A percentile compares a stretch with the other conserved stretches of the same genome.
These are phyloP conservation scores for Macrobrachium nipponense DNA, from an alignment of 1,140 invertebrate genomes.

Conservation along the genomic window DNA sequence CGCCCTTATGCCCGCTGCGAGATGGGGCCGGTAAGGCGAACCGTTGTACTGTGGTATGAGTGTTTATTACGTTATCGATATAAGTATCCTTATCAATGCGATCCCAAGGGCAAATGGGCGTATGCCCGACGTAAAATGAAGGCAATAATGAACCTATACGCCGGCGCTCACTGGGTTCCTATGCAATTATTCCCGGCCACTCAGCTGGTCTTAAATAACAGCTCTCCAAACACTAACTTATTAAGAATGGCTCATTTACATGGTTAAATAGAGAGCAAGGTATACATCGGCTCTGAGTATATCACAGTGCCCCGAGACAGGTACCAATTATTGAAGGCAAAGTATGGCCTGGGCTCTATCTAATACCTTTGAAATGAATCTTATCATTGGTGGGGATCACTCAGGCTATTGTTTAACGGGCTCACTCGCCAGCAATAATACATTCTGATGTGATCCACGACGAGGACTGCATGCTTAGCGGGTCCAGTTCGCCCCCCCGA, in stretches of 20 bases:
- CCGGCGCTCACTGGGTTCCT: slow-evolving; percentile 45
- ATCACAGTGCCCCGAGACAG: slow-evolving; percentile 60
- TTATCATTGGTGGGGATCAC: slow-evolving; percentile 59
- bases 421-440: slow-evolving; percentile 59
- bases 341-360: slow-evolving; percentile 58
- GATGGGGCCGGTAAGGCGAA: slow-evolving; percentile 11
- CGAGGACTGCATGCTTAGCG: slow-evolving; percentile 36
- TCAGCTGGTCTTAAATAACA: slow-evolving; percentile 61
- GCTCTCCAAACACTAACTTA: slow-evolving; percentile 64
- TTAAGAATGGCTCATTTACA: slow-evolving; percentile 64
- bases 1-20: slow-evolving; percentile 8
- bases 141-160: slow-evolving; percentile 45
- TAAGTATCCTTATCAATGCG: slow-evolving; percentile 63
- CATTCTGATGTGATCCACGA: slow-evolving; percentile 54
- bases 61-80: slow-evolving; percentile 54
- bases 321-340: slow-evolving; percentile 63
- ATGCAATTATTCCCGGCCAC: slow-evolving; percentile 47
- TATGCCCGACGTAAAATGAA: slow-evolving; percentile 49
- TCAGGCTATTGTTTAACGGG: slow-evolving; percentile 62
- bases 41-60: slow-evolving; percentile 26
- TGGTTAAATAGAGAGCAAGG: slow-evolving; percentile 63
- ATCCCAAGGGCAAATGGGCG: slow-evolving; percentile 55
- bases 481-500: neutral
- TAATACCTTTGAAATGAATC: slow-evolving; percentile 64
- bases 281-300: slow-evolving; percentile 58